phyloP scores from a whole-genome alignment of 2,888 invertebrate species.

The Agrotis segetum region DNA sequence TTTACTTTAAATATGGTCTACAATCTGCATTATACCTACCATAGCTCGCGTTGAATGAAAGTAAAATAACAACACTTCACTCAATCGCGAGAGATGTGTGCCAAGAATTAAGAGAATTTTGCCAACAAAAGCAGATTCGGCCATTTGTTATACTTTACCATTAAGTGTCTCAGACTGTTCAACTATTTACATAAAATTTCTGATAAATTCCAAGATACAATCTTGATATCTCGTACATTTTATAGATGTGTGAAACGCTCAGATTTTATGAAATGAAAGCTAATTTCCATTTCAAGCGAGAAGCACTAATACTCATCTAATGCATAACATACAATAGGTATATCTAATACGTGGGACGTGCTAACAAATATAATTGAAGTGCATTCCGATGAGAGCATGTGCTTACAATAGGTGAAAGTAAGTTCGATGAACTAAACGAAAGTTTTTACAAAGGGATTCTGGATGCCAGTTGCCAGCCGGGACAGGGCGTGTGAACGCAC shows the following conservation, averaged over 20 bases:
- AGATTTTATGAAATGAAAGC: constrained; percentile 47
- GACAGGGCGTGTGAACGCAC: constrained; percentile 63
- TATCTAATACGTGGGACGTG: constrained; percentile 78
- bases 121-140: constrained; percentile 53
- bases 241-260: constrained; percentile 16
- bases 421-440: constrained; percentile 90
- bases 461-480: constrained; percentile 71
- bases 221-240: constrained; percentile 8
- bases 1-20: constrained; percentile 47
- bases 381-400: constrained; percentile 87
- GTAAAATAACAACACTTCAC: constrained; percentile 56
- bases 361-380: constrained; percentile 85
- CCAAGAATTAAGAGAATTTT: constrained; percentile 65
- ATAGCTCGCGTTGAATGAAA: constrained; percentile 62
- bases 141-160: constrained; percentile 33
- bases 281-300: constrained; percentile 61
- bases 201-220: constrained; percentile 15
- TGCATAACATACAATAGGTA: constrained; percentile 68
- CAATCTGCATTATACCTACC: constrained; percentile 19
- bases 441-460: constrained; percentile 83
- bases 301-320: constrained; percentile 47
- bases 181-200: constrained; percentile 27
- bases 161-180: constrained; percentile 13
- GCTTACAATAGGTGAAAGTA: constrained; percentile 89
- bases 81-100: constrained; percentile 53